These are phyloP conservation scores for Chydorus sphaericus DNA, from an alignment of 2,888 invertebrate genomes.

Conservation along the genomic window DNA sequence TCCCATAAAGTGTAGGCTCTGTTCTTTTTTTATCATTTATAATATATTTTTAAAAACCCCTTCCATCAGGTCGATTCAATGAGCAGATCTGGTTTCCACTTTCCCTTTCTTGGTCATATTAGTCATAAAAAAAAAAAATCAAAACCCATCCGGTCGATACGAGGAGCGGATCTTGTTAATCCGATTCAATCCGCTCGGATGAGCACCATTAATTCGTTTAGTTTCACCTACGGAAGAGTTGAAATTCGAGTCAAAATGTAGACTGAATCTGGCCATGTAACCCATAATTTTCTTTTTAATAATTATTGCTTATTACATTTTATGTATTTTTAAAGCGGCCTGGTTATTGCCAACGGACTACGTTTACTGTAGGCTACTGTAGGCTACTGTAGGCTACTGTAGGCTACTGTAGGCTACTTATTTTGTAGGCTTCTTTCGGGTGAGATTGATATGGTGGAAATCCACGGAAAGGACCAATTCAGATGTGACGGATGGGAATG, in stretches of 20 bases:
- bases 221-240: constrained; percentile 24
- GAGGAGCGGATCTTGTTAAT: constrained; percentile 22
- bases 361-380: constrained; percentile 28
- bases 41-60: no score
- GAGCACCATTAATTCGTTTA: constrained; percentile 21
- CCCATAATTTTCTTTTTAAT: neutral
- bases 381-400: no score
- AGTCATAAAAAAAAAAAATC: no score
- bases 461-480: constrained; percentile 26
- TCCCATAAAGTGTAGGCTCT: no score
- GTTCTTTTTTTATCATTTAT: no score
- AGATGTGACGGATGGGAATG: neutral
- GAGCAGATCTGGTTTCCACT: no score
- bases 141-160: no score
- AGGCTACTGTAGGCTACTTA: no score
- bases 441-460: constrained; percentile 31
- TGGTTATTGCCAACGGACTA: constrained; percentile 27
- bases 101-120: no score
- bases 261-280: constrained; percentile 27
- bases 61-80: no score
- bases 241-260: constrained; percentile 25
- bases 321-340: constrained; percentile 20
- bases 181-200: constrained; percentile 26
- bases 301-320: neutral
- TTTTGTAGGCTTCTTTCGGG: constrained; percentile 30